phyloP scores from a whole-genome alignment of 2,888 invertebrate species.

The Diaphora mendica region DNA sequence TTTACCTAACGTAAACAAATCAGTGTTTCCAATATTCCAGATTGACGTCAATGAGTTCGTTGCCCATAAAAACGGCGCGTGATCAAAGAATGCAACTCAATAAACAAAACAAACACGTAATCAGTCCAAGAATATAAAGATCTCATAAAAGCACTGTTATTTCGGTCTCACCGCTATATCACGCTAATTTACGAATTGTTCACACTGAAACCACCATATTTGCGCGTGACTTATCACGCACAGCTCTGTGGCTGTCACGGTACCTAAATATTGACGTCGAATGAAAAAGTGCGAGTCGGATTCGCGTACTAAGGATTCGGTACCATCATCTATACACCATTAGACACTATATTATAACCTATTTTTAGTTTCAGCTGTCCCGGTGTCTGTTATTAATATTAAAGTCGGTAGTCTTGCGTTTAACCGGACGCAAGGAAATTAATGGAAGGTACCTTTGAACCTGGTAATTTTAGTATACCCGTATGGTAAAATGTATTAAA shows the following conservation, averaged over 20 bases:
- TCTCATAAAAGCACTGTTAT: neutral
- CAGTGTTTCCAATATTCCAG: neutral
- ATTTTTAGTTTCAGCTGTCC: too few species aligned
- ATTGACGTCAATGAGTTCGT: neutral
- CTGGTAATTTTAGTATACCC: too few species aligned
- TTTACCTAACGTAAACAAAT: neutral
- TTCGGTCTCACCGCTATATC: neutral
- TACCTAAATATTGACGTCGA: neutral
- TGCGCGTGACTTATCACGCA: conserved; percentile 2
- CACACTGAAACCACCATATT: conserved; percentile 1
- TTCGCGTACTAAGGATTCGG: too few species aligned
- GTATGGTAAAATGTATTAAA: too few species aligned
- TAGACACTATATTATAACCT: too few species aligned
- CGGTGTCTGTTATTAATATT: too few species aligned
- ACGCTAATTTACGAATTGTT: too few species aligned
- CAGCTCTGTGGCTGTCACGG: neutral
- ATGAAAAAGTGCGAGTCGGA: too few species aligned
- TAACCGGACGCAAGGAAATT: too few species aligned
- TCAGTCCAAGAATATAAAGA: conserved; percentile 1
- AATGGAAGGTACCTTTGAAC: too few species aligned
- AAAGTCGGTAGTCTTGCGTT: too few species aligned
- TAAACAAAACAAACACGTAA: conserved; percentile 3
- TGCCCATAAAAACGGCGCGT: neutral
- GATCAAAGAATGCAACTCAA: neutral
- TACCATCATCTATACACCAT: too few species aligned